A percentile compares a stretch with the other conserved stretches of the same genome.
Evolutionary conservation across 2,113 vertebrate species (phyloP).

Genomic region (Mesocricetus auratus): DNA sequence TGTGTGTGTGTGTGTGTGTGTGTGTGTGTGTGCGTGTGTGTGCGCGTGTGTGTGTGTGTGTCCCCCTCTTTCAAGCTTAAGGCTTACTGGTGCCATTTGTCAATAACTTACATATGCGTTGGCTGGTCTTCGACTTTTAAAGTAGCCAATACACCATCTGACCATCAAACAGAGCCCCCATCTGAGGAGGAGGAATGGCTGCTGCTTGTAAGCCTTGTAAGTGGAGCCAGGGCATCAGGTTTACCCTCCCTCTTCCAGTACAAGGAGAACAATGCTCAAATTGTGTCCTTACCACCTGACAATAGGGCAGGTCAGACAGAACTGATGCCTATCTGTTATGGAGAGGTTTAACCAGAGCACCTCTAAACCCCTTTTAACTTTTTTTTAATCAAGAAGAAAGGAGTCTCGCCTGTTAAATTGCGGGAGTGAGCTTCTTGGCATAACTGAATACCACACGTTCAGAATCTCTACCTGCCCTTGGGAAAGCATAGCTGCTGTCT

Average conservation of each 20-base stretch:
- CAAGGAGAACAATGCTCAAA: constrained; percentile 80
- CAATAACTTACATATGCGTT: constrained; percentile 61
- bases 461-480: constrained; percentile 76
- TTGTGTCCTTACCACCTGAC: constrained; percentile 82
- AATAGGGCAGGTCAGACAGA: constrained; percentile 80
- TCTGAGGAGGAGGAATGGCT: constrained; percentile 65
- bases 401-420: constrained; percentile 66
- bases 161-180: constrained; percentile 52
- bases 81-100: not conserved
- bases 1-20: no score
- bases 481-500: constrained; percentile 50
- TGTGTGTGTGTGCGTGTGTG: no score
- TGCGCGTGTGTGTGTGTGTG: no score
- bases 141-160: constrained; percentile 61
- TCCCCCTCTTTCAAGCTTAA: not conserved
- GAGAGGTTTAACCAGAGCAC: constrained; percentile 82
- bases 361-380: constrained; percentile 75
- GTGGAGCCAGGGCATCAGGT: constrained; percentile 82
- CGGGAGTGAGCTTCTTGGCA: constrained; percentile 71
- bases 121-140: constrained; percentile 71
- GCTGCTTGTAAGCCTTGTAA: constrained; percentile 76
- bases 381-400: constrained; percentile 81
- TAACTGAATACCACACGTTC: constrained; percentile 64
- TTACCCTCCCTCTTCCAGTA: constrained; percentile 76
- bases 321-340: constrained; percentile 84